Evolutionary conservation across 2,888 invertebrate species (phyloP).

Genomic region (Mythimna ferrago): DNA sequence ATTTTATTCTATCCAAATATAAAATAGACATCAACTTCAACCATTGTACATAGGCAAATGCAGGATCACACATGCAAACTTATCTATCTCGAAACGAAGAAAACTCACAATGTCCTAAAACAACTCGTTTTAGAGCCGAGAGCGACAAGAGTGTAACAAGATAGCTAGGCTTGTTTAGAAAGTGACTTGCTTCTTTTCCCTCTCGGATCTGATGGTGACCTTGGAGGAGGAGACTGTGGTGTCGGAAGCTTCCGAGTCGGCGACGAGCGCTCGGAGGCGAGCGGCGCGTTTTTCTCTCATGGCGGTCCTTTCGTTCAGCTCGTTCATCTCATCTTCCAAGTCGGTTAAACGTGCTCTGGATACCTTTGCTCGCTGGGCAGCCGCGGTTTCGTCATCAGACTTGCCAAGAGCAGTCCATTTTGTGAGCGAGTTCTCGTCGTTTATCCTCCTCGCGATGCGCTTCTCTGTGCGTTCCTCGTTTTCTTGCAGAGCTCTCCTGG

Average conservation of each 20-base stretch:
- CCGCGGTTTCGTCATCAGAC: conserved; percentile 88
- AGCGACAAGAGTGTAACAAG: conserved; percentile 62
- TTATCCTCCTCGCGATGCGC: conserved; percentile 84
- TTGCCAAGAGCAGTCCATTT: conserved; percentile 92
- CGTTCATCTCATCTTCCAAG: conserved; percentile 94
- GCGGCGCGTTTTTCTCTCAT: conserved; percentile 93
- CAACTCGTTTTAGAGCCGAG: conserved; percentile 68
- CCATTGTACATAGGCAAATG: conserved; percentile 81
- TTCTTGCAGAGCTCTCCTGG: conserved; percentile 85
- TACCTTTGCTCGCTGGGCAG: conserved; percentile 92
- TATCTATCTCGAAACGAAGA: conserved; percentile 74
- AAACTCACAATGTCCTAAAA: conserved; percentile 70
- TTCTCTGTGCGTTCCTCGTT: conserved; percentile 88
- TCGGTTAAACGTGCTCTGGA: conserved; percentile 93
- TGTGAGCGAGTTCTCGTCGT: conserved; percentile 87
- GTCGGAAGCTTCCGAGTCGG: conserved; percentile 89
- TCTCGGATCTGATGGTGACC: conserved; percentile 83
- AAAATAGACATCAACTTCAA: conserved; percentile 83
- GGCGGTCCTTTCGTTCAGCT: conserved; percentile 92
- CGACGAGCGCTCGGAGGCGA: conserved; percentile 93
- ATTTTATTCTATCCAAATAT: conserved; percentile 85
- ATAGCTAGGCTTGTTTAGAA: conserved; percentile 76
- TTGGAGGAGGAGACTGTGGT: conserved; percentile 79
- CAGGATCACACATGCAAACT: conserved; percentile 82
- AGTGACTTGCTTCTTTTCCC: conserved; percentile 88